A percentile compares a stretch with the other conserved stretches of the same genome.
phyloP scores from a whole-genome alignment of 2,797 vertebrate genomes.

The Anabacerthia variegaticeps region DNA sequence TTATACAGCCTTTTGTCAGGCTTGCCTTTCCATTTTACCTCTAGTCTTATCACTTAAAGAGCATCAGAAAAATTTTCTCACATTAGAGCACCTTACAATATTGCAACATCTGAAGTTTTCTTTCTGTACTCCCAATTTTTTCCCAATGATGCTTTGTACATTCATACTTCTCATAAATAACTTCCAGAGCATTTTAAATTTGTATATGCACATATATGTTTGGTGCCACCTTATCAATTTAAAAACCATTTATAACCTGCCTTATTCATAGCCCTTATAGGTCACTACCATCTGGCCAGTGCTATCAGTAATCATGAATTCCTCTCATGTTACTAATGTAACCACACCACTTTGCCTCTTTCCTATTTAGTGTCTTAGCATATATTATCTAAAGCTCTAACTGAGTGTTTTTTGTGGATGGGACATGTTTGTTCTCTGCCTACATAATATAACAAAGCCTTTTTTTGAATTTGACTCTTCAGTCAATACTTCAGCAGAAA shows the following conservation, averaged over 20 bases:
- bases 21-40: not conserved
- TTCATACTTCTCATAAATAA: not conserved
- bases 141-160: not conserved
- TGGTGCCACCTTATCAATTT: not conserved
- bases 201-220: not conserved
- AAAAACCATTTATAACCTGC: not conserved
- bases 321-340: not conserved
- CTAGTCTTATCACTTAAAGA: not conserved
- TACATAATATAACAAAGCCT: not conserved
- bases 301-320: not conserved
- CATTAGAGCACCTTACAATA: not conserved
- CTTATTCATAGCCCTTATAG: not conserved
- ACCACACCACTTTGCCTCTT: not conserved
- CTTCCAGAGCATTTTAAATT: not conserved
- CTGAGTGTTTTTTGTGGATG: not conserved
- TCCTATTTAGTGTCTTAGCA: not conserved
- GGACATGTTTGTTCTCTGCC: not conserved
- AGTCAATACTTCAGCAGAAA: not conserved
- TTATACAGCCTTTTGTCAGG: not conserved
- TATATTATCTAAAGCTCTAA: not conserved
- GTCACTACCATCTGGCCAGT: not conserved
- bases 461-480: not conserved
- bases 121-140: not conserved
- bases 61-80: not conserved
- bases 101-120: not conserved